Base-by-base conservation (phyloP, 2,113 vertebrate genomes). In the Oceanites oceanicus region DNA sequence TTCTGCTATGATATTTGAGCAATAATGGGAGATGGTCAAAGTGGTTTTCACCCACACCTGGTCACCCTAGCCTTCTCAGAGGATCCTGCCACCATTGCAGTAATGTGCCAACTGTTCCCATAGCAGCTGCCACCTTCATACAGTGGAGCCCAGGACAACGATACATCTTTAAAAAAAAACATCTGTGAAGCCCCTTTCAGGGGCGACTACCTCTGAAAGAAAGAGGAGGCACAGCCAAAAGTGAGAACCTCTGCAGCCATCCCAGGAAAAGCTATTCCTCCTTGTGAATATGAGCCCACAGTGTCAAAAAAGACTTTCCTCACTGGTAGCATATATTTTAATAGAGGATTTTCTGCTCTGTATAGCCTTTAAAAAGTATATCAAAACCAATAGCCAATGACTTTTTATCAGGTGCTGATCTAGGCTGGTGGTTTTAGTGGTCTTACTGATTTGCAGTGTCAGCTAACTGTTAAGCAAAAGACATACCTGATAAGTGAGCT, bases 331-430 rank as follows among this genome's bases (percentile, higher is more conserved):
- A 36, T 68, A 30, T 76, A 59, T 49, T 88, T 86, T 86, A 95
- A 86, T 34, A 72, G 32, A 87, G 29, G 1, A 38, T 90, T 81
- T 88, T 84, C 62, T 91, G 29, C 59, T 75, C 40, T 83, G 36
- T 11, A 63, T 61, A 65, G 7, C 14, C 34, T 83, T 53, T 73
- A 59, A 95, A 95, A 91, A 50, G 27, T 32, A 50, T 53, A 94
- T 90, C 32, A 82, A 84, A 91, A 56, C 62, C 56, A 90, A 55
- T 50, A 83, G 42, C 19, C 72, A 91, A 77, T 81, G 36, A 58
- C 40, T 86, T 96, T 95, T 79, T 95, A 93, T 78, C 93, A 88
- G 67, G 21, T 72, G 40, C 19, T 91, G 65, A 93, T 88, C 58
- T 89, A 61, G 44, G 56, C 36, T 72, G 70, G 40, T 91, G 80